Base-by-base conservation (phyloP, 2,888 invertebrate genomes). In the Polylopha cassiicola region DNA sequence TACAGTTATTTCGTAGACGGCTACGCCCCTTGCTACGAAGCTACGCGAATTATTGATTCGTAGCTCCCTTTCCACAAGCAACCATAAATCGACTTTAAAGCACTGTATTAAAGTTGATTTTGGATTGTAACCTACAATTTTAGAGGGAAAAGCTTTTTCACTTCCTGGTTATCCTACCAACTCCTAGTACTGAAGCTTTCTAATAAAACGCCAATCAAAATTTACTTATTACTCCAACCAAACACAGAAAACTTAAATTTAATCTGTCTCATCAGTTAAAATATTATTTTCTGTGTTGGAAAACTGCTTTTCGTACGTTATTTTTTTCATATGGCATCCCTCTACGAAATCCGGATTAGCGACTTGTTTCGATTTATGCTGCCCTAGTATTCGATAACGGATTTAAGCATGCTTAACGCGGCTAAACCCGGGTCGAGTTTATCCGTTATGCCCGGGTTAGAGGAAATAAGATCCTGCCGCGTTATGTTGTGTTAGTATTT, bases 401-500 rank as follows among this genome's bases (percentile, higher is more conserved):
- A 72, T 73, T 76, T 73, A 81, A 78, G 75, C 85, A 65, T 73
- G 73, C 72, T 76, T 76, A 77, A 64, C 67, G 55, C 61, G 62
- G 43, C 63, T 71, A 62, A 77, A 62, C 64, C 73, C 65, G 73
- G 71, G 54, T 33, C 20, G 26, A 27, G 39, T 32, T 78, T 71
- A 74, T 72, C 74, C 71, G 65, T 62, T 42, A 37, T 30, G 4
- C 34, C 41, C 34, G 41, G 20, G 20, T 34, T 34, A 24, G 3
- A 24, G 34, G 24, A 36, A 21, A 13, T 10, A 7, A 21, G 11
- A 16, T 36, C 36, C 23, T 41, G 3, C 15, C 9, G 9, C 15
- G 24, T 36, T 10, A 30, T 41, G 41, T 9, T 41, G 41, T 36
- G 29, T 34, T 41, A 29, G 41, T 41, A 29, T 21, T 21, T 30